A percentile compares a stretch with the other conserved stretches of the same genome.
Evolutionary conservation across 2,888 invertebrate species (phyloP).

Genomic region (Herminia tarsipennalis): DNA sequence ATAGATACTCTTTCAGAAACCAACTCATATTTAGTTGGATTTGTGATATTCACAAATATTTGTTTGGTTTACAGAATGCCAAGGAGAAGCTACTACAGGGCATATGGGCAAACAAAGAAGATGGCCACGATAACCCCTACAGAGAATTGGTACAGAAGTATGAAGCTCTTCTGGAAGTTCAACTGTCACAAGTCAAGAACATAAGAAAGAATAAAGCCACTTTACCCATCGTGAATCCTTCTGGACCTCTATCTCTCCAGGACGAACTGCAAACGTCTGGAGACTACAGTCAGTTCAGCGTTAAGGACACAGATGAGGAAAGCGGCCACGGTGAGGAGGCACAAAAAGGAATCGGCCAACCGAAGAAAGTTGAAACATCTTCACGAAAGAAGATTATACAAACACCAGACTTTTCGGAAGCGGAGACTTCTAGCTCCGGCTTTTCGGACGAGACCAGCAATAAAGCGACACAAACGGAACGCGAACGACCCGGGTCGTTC

Average conservation of each 20-base stretch:
- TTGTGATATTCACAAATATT: conserved; percentile 14
- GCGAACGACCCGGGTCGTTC: conserved; percentile 91
- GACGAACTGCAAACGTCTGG: conserved; percentile 92
- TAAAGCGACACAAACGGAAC: conserved; percentile 93
- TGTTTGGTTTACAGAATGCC: conserved; percentile 67
- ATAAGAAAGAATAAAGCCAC: conserved; percentile 72
- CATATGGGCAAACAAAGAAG: conserved; percentile 82
- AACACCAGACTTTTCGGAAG: conserved; percentile 94
- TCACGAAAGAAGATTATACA: conserved; percentile 87
- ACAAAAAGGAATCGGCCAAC: conserved; percentile 77
- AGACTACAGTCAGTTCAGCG: conserved; percentile 88
- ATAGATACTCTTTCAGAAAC: conserved; percentile 9
- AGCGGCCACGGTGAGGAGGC: conserved; percentile 86
- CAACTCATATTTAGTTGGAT: neutral
- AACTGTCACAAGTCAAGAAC: conserved; percentile 87
- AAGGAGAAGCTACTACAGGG: conserved; percentile 82
- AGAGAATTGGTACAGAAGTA: conserved; percentile 94
- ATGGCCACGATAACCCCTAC: conserved; percentile 88
- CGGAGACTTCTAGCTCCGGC: conserved; percentile 94
- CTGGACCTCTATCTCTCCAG: conserved; percentile 85
- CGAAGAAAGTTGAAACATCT: conserved; percentile 72
- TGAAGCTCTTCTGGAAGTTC: conserved; percentile 92
- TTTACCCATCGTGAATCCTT: conserved; percentile 64
- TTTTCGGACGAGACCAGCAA: conserved; percentile 94
- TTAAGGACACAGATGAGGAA: conserved; percentile 88